phyloP scores from a whole-genome alignment of 2,797 vertebrate genomes.

The Pelodytes ibericus region DNA sequence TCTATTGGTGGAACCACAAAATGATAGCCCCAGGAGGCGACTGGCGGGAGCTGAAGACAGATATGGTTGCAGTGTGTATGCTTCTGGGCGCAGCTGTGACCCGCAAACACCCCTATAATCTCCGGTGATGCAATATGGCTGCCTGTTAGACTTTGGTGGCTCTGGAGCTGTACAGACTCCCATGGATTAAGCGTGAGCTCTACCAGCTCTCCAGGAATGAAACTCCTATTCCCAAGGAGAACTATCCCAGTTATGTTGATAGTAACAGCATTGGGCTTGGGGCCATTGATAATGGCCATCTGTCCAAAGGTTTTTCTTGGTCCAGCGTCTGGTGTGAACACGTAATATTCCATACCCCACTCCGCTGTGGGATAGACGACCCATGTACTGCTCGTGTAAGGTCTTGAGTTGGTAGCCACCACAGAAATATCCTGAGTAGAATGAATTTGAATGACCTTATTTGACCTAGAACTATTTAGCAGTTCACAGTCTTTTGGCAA shows the following conservation, averaged over 20 bases:
- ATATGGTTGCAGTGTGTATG: background rate
- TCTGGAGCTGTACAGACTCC: slow-evolving; percentile 43
- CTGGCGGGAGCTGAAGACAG: slow-evolving; percentile 19
- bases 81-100: slow-evolving; percentile 1
- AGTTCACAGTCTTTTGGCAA: background rate
- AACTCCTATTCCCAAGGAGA: background rate
- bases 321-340: slow-evolving; percentile 1
- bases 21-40: slow-evolving; percentile 10
- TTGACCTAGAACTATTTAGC: background rate
- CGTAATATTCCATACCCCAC: slow-evolving; percentile 33
- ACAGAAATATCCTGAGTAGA: slow-evolving; percentile 26
- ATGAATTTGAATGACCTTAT: background rate
- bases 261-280: background rate
- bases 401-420: slow-evolving; percentile 7
- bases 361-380: background rate
- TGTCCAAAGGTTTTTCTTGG: background rate
- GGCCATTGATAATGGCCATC: slow-evolving; percentile 33
- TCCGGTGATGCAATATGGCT: slow-evolving; percentile 14
- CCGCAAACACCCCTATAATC: slow-evolving; percentile 12
- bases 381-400: background rate
- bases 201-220: slow-evolving; percentile 1
- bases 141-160: background rate
- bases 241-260: background rate
- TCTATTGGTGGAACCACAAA: slow-evolving; percentile 22
- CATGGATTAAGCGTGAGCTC: slow-evolving; percentile 16